Base-by-base conservation (phyloP, 37 sponge, comb jelly and placozoan species). In the Cladorhizidae sp. region DNA sequence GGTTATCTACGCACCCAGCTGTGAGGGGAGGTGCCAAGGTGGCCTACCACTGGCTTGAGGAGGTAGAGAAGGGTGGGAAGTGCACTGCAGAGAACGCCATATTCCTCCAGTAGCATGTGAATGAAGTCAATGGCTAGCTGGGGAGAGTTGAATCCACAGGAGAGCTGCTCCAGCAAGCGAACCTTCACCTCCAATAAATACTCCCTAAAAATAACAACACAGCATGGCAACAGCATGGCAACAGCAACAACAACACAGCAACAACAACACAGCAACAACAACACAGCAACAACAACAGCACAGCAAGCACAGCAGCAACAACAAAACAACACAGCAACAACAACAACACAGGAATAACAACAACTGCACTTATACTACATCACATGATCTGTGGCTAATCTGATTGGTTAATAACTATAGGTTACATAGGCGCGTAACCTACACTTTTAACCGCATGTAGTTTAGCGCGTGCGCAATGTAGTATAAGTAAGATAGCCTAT, bases 171-270 rank as follows among this genome's bases (percentile, higher is more conserved):
- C 72, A 92, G 64, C 18, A 92, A 78, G 55, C 93, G 85, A 41
- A 92, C 93, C 57, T 92, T 92, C 52, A 92, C 93, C 89, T 92
- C 93, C 17, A 92, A 75, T 9, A 92, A 74, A 40, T 92, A 92
- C 82, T 92, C 93, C 45, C 93, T 87, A 31, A 28, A 43, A 39
- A 70, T 55, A 0, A 55, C 26, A 62, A 50, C 31, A 67, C 11
- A 31, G 8, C 28, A 17, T 58, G 25, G 50, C 61, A 59, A 26
- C 12, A 12, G 17, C 61, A 17, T 12, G 12, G 7, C 42, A 21
- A 73, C 38, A 33, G 5, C 42, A 70, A 45, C 61, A 59, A 26
- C 12, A 12, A 26, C 61, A 17, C 28, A 59, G 7, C 42, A 21
- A 73, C 38, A 33, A 23, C 42, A 70, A 45, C 9, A 45, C 49